phyloP scores from a whole-genome alignment of 2,888 invertebrate genomes.

The Agrochola lychnidis region DNA sequence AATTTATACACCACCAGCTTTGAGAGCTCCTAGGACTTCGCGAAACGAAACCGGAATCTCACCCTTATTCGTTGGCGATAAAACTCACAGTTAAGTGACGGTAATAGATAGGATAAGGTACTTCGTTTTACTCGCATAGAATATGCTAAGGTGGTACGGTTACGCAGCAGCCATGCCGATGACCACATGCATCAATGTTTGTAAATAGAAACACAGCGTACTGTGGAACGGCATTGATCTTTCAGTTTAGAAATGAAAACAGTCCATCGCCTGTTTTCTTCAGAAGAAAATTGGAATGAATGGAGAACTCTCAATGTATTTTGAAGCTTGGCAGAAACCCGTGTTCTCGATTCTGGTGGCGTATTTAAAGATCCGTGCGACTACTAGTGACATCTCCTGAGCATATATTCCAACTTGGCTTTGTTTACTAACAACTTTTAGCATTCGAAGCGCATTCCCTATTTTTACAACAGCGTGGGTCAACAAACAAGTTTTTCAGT shows the following conservation, averaged over 20 bases:
- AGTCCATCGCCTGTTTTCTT: conserved; percentile 75
- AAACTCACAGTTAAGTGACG: conserved; percentile 69
- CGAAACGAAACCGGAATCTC: conserved; percentile 70
- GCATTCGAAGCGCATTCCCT: conserved; percentile 51
- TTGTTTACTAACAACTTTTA: conserved; percentile 86
- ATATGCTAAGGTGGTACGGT: conserved; percentile 87
- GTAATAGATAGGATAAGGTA: conserved; percentile 61
- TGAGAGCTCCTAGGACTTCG: conserved; percentile 79
- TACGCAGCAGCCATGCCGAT: conserved; percentile 89
- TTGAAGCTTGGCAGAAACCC: conserved; percentile 60
- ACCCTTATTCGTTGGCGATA: conserved; percentile 71
- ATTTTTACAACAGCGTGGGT: conserved; percentile 60
- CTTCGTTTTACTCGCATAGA: conserved; percentile 82
- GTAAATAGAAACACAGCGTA: conserved; percentile 88
- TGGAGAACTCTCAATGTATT: conserved; percentile 70
- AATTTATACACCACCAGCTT: conserved; percentile 87
- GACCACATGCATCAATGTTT: conserved; percentile 91
- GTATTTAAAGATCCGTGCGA: conserved; percentile 68
- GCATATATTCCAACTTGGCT: conserved; percentile 74
- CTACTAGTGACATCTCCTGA: conserved; percentile 79
- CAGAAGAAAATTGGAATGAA: conserved; percentile 64
- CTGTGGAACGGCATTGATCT: conserved; percentile 79
- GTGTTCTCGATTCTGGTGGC: conserved; percentile 57
- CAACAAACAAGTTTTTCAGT: conserved; percentile 66
- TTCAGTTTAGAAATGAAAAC: conserved; percentile 72